phyloP scores from a whole-genome alignment of 2,888 invertebrate genomes.

The Pseudoips prasinana region DNA sequence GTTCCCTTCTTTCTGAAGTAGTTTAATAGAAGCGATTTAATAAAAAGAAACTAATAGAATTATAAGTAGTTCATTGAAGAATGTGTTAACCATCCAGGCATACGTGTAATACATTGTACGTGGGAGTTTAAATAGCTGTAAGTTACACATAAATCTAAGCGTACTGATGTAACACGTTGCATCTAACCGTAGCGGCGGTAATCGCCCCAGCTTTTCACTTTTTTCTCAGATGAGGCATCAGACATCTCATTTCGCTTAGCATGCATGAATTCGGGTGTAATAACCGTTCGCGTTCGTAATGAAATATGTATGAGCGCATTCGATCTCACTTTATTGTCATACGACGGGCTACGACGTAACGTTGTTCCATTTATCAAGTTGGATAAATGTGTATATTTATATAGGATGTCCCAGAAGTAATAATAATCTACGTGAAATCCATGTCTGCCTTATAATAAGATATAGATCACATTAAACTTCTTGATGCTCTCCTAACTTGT shows the following conservation, averaged over 20 bases:
- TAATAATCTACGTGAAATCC: too few species aligned
- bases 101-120: too few species aligned
- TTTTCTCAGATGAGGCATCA: constrained; percentile 41
- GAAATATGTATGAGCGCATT: constrained; percentile 58
- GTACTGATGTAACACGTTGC: constrained; percentile 10
- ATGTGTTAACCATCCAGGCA: too few species aligned
- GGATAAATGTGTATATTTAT: constrained; percentile 13
- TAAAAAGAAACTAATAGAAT: too few species aligned
- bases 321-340: constrained; percentile 53
- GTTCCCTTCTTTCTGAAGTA: too few species aligned
- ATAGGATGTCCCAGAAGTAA: constrained; percentile 1
- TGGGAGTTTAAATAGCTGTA: too few species aligned
- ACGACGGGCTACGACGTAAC: constrained; percentile 30
- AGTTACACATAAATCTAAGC: constrained; percentile 1
- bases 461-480: too few species aligned
- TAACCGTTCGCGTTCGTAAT: constrained; percentile 55
- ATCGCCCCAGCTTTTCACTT: constrained; percentile 46
- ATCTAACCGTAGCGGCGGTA: constrained; percentile 4
- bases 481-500: too few species aligned
- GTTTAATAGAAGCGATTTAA: too few species aligned
- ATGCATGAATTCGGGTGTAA: constrained; percentile 71
- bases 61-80: too few species aligned
- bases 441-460: too few species aligned
- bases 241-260: constrained; percentile 39
- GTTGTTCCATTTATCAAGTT: constrained; percentile 19